Evolutionary conservation across 2,113 vertebrate species (phyloP), one percentile per base, ranked within the genome.

Genomic region (Ranitomeya imitator): DNA sequence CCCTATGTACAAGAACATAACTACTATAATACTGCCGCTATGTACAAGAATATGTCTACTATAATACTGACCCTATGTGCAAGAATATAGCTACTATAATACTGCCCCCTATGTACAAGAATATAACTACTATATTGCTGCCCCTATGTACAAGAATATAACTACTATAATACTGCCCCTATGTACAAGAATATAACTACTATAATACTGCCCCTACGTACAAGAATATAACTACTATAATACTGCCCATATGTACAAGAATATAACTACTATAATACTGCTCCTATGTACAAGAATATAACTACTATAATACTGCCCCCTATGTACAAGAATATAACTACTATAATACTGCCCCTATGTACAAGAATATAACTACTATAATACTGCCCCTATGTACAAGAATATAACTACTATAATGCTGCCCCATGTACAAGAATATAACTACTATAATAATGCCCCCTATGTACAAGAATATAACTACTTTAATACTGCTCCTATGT

Each of bases 61-160:
- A 45, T 63, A 7, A 65, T 65, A 65, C 63, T 65, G 63, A 21
- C 63, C 71, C 71, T 71, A 71, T 71, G 7, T 71, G 37, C 69
- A 71, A 71, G 69, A 71, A 71, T 71, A 71, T 71, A 71, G 45
- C 31, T 31, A 45, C 3, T 45, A 45, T 63, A 7, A 65, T 65
- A 65, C 63, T 65, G 63, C 21, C 21, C 21, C 71, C 71, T 71
- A 71, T 71, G 7, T 71, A 71, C 69, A 71, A 37, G 69, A 71
- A 71, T 71, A 71, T 71, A 71, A 74, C 31, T 31, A 45, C 3
- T 45, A 45, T 63, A 7, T 23, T 65, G 23, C 63, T 65, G 63
- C 63, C 63, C 71, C 71, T 71, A 71, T 71, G 7, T 71, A 71
- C 69, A 71, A 71, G 69, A 71, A 71, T 71, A 71, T 71, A 71